A percentile compares a stretch with the other conserved stretches of the same genome.
Evolutionary conservation across 2,888 invertebrate species (phyloP).

Genomic region (Psococerastis gibbosa): DNA sequence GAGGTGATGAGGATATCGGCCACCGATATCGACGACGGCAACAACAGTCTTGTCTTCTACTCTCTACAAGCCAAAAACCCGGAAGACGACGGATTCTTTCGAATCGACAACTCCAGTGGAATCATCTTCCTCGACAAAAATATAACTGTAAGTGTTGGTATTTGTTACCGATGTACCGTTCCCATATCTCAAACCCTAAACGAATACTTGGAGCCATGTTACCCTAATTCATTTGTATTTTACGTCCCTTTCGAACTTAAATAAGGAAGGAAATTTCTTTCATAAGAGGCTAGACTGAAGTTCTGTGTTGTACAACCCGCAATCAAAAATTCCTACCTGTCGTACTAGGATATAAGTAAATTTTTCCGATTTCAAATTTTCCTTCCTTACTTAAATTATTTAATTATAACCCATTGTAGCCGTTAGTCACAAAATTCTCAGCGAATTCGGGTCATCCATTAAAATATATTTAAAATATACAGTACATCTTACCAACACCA

Average conservation of each 20-base stretch:
- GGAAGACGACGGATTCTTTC: slow-evolving; percentile 46
- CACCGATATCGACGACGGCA: slow-evolving; percentile 79
- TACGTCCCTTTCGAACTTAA: slow-evolving; percentile 11
- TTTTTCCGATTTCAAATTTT: too few relatives aligned
- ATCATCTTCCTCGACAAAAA: slow-evolving; percentile 54
- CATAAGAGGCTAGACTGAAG: too few relatives aligned
- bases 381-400: too few relatives aligned
- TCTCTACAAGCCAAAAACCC: slow-evolving; percentile 27
- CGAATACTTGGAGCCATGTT: slow-evolving; percentile 11
- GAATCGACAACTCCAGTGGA: slow-evolving; percentile 63
- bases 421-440: too few relatives aligned
- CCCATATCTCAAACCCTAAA: background rate
- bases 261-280: slow-evolving; percentile 3
- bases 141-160: slow-evolving; percentile 42
- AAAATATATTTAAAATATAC: too few relatives aligned
- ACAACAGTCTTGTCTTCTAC: slow-evolving; percentile 72
- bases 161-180: background rate
- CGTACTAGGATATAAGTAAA: too few relatives aligned
- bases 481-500: too few relatives aligned
- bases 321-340: too few relatives aligned
- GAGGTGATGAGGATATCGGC: slow-evolving; percentile 82
- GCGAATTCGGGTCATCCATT: too few relatives aligned
- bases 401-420: too few relatives aligned
- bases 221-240: slow-evolving; percentile 9
- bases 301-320: too few relatives aligned